These are phyloP conservation scores for Nestor notabilis DNA, from an alignment of 2,113 vertebrate genomes.

Conservation along the genomic window DNA sequence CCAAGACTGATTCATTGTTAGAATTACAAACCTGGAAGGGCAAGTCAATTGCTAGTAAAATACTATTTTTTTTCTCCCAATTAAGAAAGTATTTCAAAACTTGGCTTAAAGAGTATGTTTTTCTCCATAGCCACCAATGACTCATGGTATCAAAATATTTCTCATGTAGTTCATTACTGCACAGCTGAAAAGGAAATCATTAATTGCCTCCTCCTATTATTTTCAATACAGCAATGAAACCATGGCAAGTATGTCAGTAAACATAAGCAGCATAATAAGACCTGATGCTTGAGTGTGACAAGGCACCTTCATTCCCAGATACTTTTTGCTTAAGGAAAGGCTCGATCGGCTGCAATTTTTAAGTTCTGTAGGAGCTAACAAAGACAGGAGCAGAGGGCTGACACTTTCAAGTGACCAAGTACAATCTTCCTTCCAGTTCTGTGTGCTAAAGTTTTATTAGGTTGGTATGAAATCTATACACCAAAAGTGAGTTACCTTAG, in stretches of 20 bases:
- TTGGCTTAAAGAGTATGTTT: not conserved
- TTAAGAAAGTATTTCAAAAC: not conserved
- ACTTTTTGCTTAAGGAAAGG: not conserved
- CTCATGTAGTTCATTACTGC: not conserved
- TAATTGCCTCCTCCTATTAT: not conserved
- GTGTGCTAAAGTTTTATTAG: not conserved
- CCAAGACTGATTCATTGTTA: not conserved
- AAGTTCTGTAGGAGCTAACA: not conserved
- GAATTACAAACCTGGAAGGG: not conserved
- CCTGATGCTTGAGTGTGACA: not conserved
- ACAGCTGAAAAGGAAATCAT: slow-evolving; percentile 12
- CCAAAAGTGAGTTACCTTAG: not conserved
- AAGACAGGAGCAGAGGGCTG: not conserved
- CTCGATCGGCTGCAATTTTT: not conserved
- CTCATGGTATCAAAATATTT: not conserved
- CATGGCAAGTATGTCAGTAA: not conserved
- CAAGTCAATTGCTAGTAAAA: not conserved
- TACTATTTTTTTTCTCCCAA: not conserved
- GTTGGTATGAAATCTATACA: not conserved
- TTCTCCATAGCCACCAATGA: slow-evolving; percentile 4
- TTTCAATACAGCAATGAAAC: slow-evolving; percentile 1
- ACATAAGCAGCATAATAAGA: not conserved
- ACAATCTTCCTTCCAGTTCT: not conserved
- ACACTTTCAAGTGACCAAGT: not conserved
- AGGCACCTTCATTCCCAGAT: not conserved